Base-by-base conservation (phyloP, 2,797 vertebrate species). In the Pipistrellus pipistrellus region DNA sequence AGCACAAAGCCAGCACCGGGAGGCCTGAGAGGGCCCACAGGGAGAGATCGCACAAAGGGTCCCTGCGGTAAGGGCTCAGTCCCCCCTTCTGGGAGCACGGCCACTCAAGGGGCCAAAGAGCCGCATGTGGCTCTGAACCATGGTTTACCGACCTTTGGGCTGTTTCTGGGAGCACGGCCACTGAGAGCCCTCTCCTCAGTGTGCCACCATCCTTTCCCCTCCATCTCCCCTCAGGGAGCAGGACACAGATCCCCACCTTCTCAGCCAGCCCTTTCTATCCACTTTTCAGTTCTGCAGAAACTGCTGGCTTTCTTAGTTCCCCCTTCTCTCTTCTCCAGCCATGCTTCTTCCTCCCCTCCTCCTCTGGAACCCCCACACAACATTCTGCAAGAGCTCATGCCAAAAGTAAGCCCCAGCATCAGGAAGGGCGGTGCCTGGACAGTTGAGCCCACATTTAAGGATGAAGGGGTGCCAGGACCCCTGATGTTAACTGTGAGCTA, bases 261-360 rank as follows among this genome's bases (percentile, higher is more conserved):
- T 90, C 51, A 64, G n/a, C 11, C 20, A 76, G 27, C 13, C 51
- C 48, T 8, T 0, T 30, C 69, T 91, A 20, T 57, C 55, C 38
- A 23, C 66, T 93, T 53, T 53, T 57, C 38, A 69, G 15, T 69
- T 55, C 68, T 84, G 11, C 27, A 69, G 88, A 80, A 86, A 59
- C 18, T 69, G 15, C 73, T 95, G 72, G 8, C 44, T 78, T 71
- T 87, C 62, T 76, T 62, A 75, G 25, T 88, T 44, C 12, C 75
- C 9, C 88, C 15, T 30, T 48, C 59, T n/a, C 27, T 82, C 66
- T 91, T 68, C 21, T 75, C 27, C 69, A 55, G 38, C 35, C 35
- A 83, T 27, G 66, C 20, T 55, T 7, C 72, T 71, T 53, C 25
- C 11, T 73, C 48, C 18, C 15, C 57, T 92, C 32, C 6, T 20